Evolutionary conservation across 1,140 invertebrate species (phyloP).

Genomic region (Lepidotrigona ventralis): DNA sequence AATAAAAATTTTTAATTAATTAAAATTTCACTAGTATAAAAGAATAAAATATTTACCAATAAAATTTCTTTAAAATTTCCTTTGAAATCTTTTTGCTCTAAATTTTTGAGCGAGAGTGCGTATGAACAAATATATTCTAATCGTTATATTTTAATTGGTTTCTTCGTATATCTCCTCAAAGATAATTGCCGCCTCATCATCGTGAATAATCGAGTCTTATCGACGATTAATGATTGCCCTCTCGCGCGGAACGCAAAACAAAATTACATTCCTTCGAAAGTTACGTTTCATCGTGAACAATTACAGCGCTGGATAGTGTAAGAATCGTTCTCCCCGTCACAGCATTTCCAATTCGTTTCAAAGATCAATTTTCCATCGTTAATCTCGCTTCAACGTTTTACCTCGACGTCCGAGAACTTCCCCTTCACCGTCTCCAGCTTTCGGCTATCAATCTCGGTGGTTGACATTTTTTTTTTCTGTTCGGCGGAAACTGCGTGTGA

Average conservation of each 20-base stretch:
- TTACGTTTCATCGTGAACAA: constrained; percentile 62
- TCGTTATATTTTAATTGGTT: background rate
- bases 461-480: constrained; percentile 24
- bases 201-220: constrained; percentile 14
- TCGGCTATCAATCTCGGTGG: background rate
- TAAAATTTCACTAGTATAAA: too few relatives aligned
- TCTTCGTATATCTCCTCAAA: background rate
- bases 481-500: constrained; percentile 55
- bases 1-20: background rate
- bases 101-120: too few relatives aligned
- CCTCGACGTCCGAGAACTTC: background rate
- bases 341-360: constrained; percentile 46
- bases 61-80: too few relatives aligned
- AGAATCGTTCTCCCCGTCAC: constrained; percentile 38
- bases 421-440: too few relatives aligned
- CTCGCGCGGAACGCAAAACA: constrained; percentile 45
- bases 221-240: constrained; percentile 54
- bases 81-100: too few relatives aligned
- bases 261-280: constrained; percentile 68
- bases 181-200: constrained; percentile 20
- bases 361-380: constrained; percentile 35
- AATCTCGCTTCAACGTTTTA: background rate
- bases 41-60: too few relatives aligned
- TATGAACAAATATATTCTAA: background rate
- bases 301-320: constrained; percentile 36